Base-by-base conservation (phyloP, 2,888 invertebrate species). In the Pelosia muscerda region DNA sequence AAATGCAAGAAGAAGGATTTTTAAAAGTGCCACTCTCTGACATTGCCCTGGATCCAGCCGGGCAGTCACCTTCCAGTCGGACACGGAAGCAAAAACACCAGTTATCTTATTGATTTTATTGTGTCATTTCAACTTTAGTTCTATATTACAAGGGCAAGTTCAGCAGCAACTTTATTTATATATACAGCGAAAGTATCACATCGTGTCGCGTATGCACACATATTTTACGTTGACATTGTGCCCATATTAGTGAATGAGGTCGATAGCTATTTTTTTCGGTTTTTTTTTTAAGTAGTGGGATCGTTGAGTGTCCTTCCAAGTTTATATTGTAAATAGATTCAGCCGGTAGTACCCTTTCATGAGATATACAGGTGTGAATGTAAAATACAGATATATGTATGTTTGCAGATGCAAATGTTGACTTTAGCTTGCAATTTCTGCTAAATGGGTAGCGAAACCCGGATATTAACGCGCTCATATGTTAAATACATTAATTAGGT, bases 51-150 rank as follows among this genome's bases (percentile, higher is more conserved):
- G 70, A 81, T 84, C 69, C 72, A 82, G 84, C 88, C 86, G 92
- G 92, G 86, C 91, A 88, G 88, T 92, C 88, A 92, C 92, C 93
- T 92, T 88, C 86, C 72, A 71, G 74, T 76, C 76, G 71, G 62
- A 86, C 66, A 70, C 89, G 89, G 89, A 89, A 89, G 85, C 76
- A 53, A 60, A 66, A 67, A 49, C 57, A 65, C 38, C 64, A 76
- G 63, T 71, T 72, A 76, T 76, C 77, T 76, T 79, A 77, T 77
- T 67, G 71, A 71, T 76, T 79, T 80, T 78, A 77, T 79, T 82
- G 72, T 82, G 73, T 75, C 69, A 72, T 81, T 77, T 78, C 71
- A 78, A 81, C 68, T 68, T 63, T 68, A 71, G 57, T 28, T 57
- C 28, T 57, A 28, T 28, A 57, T 57, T 31, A 28, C 87, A 86